Conservation (phyloP, 1,140 invertebrate species). For the Daktulosphaira vitifoliae region DNA sequence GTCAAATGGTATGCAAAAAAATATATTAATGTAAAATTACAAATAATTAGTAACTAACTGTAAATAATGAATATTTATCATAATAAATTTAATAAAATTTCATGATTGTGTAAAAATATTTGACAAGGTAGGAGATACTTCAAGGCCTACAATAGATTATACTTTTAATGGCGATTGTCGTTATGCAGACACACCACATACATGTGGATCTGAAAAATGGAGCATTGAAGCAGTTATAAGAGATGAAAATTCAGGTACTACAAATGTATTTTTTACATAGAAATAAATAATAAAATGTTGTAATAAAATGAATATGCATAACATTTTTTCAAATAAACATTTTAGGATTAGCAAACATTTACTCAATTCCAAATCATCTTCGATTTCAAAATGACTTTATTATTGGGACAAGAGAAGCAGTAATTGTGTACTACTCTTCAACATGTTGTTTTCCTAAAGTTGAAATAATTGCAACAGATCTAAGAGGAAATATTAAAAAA, state of each 20-base stretch:
- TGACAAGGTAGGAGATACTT: constrained; percentile 35
- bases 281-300: not conserved
- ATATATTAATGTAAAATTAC: not conserved
- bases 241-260: constrained; percentile 37
- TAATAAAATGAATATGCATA: no score
- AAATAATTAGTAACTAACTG: no score
- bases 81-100: not conserved
- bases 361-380: constrained; percentile 35
- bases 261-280: not conserved
- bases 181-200: constrained; percentile 34
- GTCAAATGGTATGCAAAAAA: constrained; percentile 29
- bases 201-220: constrained; percentile 35
- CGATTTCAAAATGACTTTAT: constrained; percentile 35
- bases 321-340: not conserved
- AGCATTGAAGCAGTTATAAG: constrained; percentile 31
- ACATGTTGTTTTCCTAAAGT: constrained; percentile 37
- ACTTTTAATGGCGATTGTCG: constrained; percentile 37
- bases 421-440: constrained; percentile 35
- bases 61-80: not conserved
- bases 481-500: constrained; percentile 35
- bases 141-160: constrained; percentile 36
- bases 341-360: constrained; percentile 36
- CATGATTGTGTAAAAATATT: not conserved
- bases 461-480: constrained; percentile 37
- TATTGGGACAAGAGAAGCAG: constrained; percentile 35